phyloP scores from a whole-genome alignment of 35 echinoderm and acorn worm genomes.

The Heliocidaris erythrogramma region DNA sequence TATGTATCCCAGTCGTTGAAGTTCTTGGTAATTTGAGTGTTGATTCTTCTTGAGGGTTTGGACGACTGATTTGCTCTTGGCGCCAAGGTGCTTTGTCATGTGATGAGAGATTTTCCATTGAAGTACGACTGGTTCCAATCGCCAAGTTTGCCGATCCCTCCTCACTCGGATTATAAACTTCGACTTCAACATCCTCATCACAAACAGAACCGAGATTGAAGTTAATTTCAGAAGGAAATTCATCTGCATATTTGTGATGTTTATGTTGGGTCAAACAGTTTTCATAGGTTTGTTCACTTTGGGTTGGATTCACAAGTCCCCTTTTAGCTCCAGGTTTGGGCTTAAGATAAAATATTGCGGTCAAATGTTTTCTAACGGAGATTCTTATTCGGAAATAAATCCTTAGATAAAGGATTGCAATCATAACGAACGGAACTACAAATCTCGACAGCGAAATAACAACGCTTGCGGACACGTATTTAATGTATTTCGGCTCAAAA shows the following conservation, averaged over 20 bases:
- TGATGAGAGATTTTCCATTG: not conserved
- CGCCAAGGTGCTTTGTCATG: not conserved
- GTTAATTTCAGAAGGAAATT: not conserved
- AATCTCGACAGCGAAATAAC: not conserved
- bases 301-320: not conserved
- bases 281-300: not conserved
- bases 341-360: not conserved
- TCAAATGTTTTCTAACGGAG: not conserved
- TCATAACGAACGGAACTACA: not conserved
- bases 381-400: not conserved
- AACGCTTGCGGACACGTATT: not conserved
- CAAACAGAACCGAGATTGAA: too few relatives aligned
- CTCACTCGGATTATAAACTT: too few relatives aligned
- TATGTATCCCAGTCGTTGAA: not conserved
- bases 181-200: too few relatives aligned
- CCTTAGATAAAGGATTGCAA: not conserved
- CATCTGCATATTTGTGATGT: not conserved
- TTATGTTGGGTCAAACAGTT: not conserved
- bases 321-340: not conserved
- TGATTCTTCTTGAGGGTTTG: not conserved
- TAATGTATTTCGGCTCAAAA: not conserved
- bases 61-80: not conserved
- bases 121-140: not conserved
- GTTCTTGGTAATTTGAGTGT: not conserved
- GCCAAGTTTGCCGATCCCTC: too few relatives aligned